A percentile compares a stretch with the other conserved stretches of the same genome.
Evolutionary conservation across 2,113 vertebrate species (phyloP).

Genomic region (Corythornis madagascariensis): DNA sequence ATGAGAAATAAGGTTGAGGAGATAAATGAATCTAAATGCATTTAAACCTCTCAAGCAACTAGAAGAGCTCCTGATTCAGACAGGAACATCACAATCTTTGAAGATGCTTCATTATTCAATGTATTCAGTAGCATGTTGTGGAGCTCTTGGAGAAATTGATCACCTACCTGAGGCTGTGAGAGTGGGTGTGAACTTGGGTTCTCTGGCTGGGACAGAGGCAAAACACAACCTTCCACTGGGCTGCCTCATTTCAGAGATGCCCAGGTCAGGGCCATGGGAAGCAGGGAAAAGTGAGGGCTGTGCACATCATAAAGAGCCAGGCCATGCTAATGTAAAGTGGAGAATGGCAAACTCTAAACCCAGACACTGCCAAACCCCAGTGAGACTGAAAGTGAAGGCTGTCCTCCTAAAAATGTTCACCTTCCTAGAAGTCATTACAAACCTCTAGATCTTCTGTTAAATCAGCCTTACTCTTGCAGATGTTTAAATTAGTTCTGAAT

Average conservation of each 20-base stretch:
- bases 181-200: neutral
- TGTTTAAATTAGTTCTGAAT: neutral
- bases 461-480: neutral
- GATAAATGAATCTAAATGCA: neutral
- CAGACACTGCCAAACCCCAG: neutral
- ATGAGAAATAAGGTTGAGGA: neutral
- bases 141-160: neutral
- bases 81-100: neutral
- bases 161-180: neutral
- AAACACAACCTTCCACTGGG: neutral
- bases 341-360: conserved; percentile 15
- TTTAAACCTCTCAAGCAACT: neutral
- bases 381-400: neutral
- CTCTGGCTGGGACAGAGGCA: neutral
- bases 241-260: neutral
- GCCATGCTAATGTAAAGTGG: neutral
- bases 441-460: neutral
- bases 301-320: neutral
- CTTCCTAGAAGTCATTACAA: neutral
- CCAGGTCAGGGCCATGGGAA: neutral
- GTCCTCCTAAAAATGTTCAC: neutral
- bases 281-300: neutral
- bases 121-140: neutral
- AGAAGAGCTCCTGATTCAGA: neutral
- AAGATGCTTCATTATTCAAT: neutral